These are phyloP conservation scores for Henricia sp. DNA, from an alignment of 53 echinoderm and acorn worm genomes.

Conservation along the genomic window DNA sequence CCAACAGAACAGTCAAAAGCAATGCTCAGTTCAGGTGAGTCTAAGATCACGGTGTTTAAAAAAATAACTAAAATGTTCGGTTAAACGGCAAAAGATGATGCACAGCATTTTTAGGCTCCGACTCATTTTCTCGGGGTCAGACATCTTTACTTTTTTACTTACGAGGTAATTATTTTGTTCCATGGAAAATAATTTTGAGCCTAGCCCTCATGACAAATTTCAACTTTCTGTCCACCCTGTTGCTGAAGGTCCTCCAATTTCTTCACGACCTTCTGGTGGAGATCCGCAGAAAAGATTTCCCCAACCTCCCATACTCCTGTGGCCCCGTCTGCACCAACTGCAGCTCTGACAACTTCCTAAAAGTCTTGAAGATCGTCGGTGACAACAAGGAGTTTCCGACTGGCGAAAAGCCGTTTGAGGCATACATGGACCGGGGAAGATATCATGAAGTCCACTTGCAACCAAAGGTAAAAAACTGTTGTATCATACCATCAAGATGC, in stretches of 20 bases:
- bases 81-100: neutral
- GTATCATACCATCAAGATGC: too few relatives aligned
- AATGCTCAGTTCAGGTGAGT: constrained; percentile 17
- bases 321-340: constrained; percentile 43
- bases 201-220: neutral
- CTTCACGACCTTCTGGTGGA: constrained; percentile 19
- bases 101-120: too few relatives aligned
- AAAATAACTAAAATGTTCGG: neutral
- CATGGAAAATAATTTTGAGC: neutral
- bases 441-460: constrained; percentile 54
- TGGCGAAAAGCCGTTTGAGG: constrained; percentile 21
- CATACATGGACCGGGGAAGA: constrained; percentile 18
- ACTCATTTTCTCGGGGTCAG: too few relatives aligned
- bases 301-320: constrained; percentile 39
- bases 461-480: constrained; percentile 66
- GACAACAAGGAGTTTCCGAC: constrained; percentile 46
- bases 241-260: constrained; percentile 11
- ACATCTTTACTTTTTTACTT: too few relatives aligned
- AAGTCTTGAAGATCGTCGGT: constrained; percentile 38
- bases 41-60: neutral
- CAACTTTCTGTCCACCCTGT: neutral
- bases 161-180: too few relatives aligned
- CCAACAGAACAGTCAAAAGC: neutral
- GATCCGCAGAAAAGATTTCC: constrained; percentile 50
- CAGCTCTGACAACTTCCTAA: constrained; percentile 5